Percentiles rank a stretch among this genome's conserved stretches.
Evolutionary conservation across 2,797 vertebrate species (phyloP).

Genomic region (Acanthurus leucopareius): DNA sequence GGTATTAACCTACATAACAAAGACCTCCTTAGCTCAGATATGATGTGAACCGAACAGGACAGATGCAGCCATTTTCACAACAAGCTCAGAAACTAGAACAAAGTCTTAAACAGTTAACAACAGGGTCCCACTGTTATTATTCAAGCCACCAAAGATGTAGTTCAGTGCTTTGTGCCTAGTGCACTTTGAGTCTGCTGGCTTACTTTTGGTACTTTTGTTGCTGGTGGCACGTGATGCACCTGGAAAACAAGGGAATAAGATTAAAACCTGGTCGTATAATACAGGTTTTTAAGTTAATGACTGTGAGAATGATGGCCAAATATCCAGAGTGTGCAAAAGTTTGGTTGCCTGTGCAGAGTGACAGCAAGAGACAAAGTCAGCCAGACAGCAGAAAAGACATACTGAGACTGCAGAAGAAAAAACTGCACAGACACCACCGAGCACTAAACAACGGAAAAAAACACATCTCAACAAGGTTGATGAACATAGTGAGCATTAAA

Average conservation of each 20-base stretch:
- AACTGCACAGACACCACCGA: too few relatives aligned
- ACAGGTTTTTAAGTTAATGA: neutral
- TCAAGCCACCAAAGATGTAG: too few relatives aligned
- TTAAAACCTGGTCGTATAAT: neutral
- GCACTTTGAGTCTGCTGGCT: neutral
- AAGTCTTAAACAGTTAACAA: neutral
- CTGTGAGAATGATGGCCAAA: neutral
- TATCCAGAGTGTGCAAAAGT: too few relatives aligned
- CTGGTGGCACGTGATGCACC: neutral
- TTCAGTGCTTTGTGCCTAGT: neutral
- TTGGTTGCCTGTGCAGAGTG: neutral
- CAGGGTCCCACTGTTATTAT: neutral
- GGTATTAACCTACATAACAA: conserved; percentile 75
- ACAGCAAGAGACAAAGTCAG: neutral
- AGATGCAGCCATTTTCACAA: conserved; percentile 16
- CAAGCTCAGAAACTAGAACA: conserved; percentile 8
- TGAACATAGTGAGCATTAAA: too few relatives aligned
- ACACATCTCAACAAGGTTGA: too few relatives aligned
- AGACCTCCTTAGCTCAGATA: conserved; percentile 29
- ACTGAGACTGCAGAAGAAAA: neutral
- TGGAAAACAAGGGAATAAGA: neutral
- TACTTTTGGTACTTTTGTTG: neutral
- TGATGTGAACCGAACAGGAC: conserved; percentile 35
- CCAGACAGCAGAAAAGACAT: neutral
- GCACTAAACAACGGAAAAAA: too few relatives aligned